phyloP scores from a whole-genome alignment of 1,140 invertebrate genomes.

The Nixonia krombeini region DNA sequence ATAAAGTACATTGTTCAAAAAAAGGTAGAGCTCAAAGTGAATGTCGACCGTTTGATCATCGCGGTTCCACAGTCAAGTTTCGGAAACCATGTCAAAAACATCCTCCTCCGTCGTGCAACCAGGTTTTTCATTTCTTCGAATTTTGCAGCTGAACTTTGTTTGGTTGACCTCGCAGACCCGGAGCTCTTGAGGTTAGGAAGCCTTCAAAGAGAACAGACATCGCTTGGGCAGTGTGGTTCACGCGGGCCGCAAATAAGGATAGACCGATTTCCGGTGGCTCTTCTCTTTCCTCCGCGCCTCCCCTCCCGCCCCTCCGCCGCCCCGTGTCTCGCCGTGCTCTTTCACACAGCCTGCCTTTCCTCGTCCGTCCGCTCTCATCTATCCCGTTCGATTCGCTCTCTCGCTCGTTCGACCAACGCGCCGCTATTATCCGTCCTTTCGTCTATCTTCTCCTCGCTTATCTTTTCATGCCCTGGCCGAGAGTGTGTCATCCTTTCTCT shows the following conservation, averaged over 20 bases:
- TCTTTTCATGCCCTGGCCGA: slow-evolving; percentile 27
- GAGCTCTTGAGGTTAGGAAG: slow-evolving; percentile 17
- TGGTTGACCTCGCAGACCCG: slow-evolving; percentile 40
- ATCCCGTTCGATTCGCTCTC: neutral
- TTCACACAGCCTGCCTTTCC: slow-evolving; percentile 14
- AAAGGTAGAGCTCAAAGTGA: too few relatives aligned
- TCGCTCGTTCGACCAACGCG: neutral
- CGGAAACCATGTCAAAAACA: too few relatives aligned
- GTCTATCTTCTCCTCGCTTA: slow-evolving; percentile 32
- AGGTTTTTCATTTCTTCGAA: neutral
- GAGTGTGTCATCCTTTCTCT: slow-evolving; percentile 11
- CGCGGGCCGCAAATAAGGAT: slow-evolving; percentile 57
- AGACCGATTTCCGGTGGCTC: slow-evolving; percentile 62
- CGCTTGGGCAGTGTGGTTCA: slow-evolving; percentile 49
- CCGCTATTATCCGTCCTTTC: slow-evolving; percentile 26
- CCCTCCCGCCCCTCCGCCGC: slow-evolving; percentile 21
- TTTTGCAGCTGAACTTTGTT: slow-evolving; percentile 22
- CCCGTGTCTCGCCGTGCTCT: too few relatives aligned
- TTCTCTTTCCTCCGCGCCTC: slow-evolving; percentile 10
- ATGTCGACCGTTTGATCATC: too few relatives aligned
- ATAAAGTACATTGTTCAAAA: too few relatives aligned
- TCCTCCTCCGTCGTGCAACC: neutral
- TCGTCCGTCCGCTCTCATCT: neutral
- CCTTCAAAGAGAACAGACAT: slow-evolving; percentile 17
- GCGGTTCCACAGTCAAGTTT: too few relatives aligned